These are phyloP conservation scores for Pseudois nayaur DNA, from an alignment of 2,113 vertebrate genomes.

Conservation along the genomic window DNA sequence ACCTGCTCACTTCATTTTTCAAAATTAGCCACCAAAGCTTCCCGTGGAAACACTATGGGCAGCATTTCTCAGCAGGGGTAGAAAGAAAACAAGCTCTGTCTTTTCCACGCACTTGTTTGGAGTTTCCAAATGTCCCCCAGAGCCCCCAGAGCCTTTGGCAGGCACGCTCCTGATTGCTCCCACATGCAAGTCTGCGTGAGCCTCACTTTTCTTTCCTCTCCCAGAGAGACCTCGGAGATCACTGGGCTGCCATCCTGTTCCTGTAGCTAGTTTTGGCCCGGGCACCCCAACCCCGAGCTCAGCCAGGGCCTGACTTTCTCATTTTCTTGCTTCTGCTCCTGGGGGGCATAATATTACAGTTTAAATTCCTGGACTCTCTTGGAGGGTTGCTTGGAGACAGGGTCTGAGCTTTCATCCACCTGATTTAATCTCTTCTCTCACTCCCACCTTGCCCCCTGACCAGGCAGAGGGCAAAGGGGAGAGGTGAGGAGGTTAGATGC, in stretches of 20 bases:
- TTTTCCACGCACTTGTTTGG: constrained; percentile 69
- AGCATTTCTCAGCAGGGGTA: constrained; percentile 53
- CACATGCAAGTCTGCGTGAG: constrained; percentile 53
- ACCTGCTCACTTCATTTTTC: constrained; percentile 74
- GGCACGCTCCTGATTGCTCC: constrained; percentile 58
- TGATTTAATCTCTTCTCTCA: constrained; percentile 72
- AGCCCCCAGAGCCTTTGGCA: constrained; percentile 48
- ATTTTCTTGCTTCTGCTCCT: constrained; percentile 66
- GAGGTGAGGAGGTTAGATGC: constrained; percentile 73
- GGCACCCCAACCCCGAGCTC: neutral
- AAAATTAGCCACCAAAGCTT: constrained; percentile 62
- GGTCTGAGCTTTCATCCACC: constrained; percentile 71
- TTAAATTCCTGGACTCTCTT: constrained; percentile 72
- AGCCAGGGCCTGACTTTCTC: neutral
- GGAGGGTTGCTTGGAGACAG: constrained; percentile 74
- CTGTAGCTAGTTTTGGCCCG: neutral
- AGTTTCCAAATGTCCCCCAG: constrained; percentile 60
- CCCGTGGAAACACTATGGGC: constrained; percentile 60
- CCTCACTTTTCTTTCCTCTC: constrained; percentile 25
- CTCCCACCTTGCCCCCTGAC: constrained; percentile 63
- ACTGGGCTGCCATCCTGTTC: neutral
- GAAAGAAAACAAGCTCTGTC: constrained; percentile 62
- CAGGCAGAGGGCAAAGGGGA: constrained; percentile 74
- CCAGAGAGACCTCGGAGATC: constrained; percentile 11
- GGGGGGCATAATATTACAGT: constrained; percentile 73